phyloP scores from a whole-genome alignment of 1,140 invertebrate species.

The Platyscapa corneri region DNA sequence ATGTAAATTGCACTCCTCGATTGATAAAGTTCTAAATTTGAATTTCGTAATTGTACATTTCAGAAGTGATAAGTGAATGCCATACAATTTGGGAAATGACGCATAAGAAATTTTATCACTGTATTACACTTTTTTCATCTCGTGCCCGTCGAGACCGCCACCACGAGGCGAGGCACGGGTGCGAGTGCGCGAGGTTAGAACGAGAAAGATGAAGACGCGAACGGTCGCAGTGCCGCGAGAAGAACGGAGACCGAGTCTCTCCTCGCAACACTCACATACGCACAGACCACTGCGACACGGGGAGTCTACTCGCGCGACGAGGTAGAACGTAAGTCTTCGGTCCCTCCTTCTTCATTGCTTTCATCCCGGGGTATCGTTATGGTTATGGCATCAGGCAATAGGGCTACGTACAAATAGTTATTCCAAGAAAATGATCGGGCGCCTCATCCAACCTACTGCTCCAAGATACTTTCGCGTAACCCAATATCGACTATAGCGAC shows the following conservation, averaged over 20 bases:
- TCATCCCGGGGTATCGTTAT: slow-evolving; percentile 63
- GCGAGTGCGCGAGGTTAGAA: background rate
- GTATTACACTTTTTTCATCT: slow-evolving; percentile 23
- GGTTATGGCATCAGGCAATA: slow-evolving; percentile 68
- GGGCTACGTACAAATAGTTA: slow-evolving; percentile 68
- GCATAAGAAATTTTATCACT: slow-evolving; percentile 37
- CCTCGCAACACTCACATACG: background rate
- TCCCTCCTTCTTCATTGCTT: slow-evolving; percentile 55
- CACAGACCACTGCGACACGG: too few species aligned
- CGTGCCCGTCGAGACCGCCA: background rate
- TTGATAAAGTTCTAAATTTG: slow-evolving; percentile 23
- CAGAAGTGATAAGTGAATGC: background rate
- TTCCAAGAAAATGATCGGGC: slow-evolving; percentile 63
- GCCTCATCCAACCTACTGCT: slow-evolving; percentile 44
- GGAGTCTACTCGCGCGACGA: too few species aligned
- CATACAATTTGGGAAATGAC: slow-evolving; percentile 36
- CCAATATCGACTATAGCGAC: slow-evolving; percentile 10
- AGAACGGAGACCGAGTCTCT: background rate
- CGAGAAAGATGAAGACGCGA: background rate
- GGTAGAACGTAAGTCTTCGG: background rate
- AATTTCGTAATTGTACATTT: slow-evolving; percentile 29
- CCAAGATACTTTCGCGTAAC: slow-evolving; percentile 10
- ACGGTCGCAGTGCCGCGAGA: background rate
- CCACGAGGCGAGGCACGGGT: background rate
- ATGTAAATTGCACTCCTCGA: background rate